Evolutionary conservation across 2,113 vertebrate genomes (phyloP).

Genomic region (Eulemur macaco): DNA sequence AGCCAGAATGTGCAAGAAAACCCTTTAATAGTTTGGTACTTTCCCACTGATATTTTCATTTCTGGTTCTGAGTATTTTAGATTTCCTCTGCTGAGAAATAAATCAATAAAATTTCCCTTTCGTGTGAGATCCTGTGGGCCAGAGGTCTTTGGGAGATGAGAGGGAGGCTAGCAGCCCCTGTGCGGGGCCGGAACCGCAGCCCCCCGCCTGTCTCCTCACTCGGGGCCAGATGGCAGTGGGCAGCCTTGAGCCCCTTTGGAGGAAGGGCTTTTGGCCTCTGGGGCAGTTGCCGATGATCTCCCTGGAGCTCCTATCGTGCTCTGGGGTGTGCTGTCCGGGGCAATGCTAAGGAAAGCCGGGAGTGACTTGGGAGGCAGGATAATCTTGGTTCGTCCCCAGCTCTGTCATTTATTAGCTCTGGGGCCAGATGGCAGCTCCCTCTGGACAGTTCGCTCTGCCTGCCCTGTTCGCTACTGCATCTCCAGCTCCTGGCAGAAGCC

Average conservation of each 20-base stretch:
- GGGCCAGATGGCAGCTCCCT: constrained; percentile 67
- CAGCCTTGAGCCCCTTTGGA: background rate
- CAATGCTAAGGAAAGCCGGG: background rate
- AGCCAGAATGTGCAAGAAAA: background rate
- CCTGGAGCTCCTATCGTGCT: constrained; percentile 7
- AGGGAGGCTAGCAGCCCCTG: background rate
- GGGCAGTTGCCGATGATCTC: background rate
- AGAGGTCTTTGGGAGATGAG: background rate
- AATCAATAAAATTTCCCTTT: constrained; percentile 21
- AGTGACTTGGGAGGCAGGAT: background rate
- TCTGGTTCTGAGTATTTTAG: constrained; percentile 30
- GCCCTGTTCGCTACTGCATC: constrained; percentile 29
- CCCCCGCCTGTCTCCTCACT: background rate
- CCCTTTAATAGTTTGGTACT: background rate
- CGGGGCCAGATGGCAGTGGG: background rate
- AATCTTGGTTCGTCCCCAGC: background rate
- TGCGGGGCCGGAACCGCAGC: too few species aligned
- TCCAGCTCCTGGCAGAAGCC: constrained; percentile 55
- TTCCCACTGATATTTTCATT: background rate
- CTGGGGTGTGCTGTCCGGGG: background rate
- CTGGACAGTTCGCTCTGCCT: constrained; percentile 49
- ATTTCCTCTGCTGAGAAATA: constrained; percentile 28
- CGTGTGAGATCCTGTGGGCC: background rate
- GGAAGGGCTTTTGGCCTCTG: background rate
- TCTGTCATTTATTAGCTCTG: constrained; percentile 61